A percentile compares a stretch with the other conserved stretches of the same genome.
phyloP scores from a whole-genome alignment of 2,888 invertebrate genomes.

The Andrena flavipes region DNA sequence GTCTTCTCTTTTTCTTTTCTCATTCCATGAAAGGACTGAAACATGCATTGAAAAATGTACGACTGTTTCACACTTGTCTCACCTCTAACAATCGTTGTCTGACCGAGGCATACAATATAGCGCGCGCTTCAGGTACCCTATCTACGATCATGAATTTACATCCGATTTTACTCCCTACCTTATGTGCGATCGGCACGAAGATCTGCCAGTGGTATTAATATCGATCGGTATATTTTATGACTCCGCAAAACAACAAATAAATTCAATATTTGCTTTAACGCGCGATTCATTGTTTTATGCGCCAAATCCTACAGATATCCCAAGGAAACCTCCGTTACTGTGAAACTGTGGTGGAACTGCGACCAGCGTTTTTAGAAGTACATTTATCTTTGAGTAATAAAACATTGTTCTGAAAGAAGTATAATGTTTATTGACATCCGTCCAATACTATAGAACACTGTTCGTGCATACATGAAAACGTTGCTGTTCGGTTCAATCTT shows the following conservation, averaged over 20 bases:
- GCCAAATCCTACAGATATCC: conserved; percentile 18
- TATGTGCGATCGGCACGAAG: conserved; percentile 49
- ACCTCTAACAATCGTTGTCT: neutral
- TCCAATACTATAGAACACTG: too few relatives aligned
- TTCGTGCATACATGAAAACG: neutral
- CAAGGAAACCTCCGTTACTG: conserved; percentile 21
- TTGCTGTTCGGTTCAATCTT: neutral
- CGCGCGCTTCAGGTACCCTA: conserved; percentile 58
- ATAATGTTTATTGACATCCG: conserved; percentile 11
- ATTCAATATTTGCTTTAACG: conserved; percentile 77
- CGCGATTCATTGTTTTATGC: conserved; percentile 39
- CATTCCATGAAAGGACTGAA: neutral
- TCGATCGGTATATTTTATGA: conserved; percentile 81
- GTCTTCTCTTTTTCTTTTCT: neutral
- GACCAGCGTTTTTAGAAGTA: conserved; percentile 52
- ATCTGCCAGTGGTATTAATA: conserved; percentile 73
- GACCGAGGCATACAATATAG: conserved; percentile 28
- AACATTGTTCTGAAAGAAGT: conserved; percentile 51
- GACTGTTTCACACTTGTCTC: neutral
- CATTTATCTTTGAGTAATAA: conserved; percentile 57
- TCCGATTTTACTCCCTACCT: conserved; percentile 47
- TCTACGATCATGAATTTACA: conserved; percentile 50
- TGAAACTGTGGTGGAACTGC: conserved; percentile 51
- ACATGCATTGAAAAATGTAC: neutral
- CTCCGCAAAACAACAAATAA: conserved; percentile 79